Percentiles rank a stretch among this genome's conserved stretches.
phyloP scores from a whole-genome alignment of 2,888 invertebrate genomes.

The Siphonodentalium dalli region DNA sequence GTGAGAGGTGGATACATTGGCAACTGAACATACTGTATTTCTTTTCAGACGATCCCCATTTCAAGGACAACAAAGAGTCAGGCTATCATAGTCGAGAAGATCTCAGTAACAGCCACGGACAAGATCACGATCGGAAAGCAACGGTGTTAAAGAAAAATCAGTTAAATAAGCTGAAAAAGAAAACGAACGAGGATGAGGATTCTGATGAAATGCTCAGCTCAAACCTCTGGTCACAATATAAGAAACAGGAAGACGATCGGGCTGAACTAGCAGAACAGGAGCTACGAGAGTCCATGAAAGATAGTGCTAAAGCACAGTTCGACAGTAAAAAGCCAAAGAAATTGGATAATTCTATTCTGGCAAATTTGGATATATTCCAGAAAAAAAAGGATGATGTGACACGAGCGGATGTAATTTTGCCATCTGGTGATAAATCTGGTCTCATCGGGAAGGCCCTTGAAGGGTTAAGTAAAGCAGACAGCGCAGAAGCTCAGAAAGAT shows the following conservation, averaged over 20 bases:
- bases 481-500: slow-evolving; percentile 29
- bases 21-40: background rate
- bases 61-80: slow-evolving; percentile 32
- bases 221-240: slow-evolving; percentile 63
- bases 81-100: slow-evolving; percentile 40
- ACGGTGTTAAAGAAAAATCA: slow-evolving; percentile 42
- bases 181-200: slow-evolving; percentile 4
- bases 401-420: slow-evolving; percentile 31
- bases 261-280: too few species aligned
- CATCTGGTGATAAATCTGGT: slow-evolving; percentile 76
- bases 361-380: too few species aligned
- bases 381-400: slow-evolving; percentile 28
- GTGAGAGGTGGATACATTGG: background rate
- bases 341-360: too few species aligned
- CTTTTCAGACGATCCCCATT: slow-evolving; percentile 6
- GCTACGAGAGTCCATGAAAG: too few species aligned
- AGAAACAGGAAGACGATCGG: slow-evolving; percentile 51
- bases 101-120: too few species aligned
- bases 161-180: slow-evolving; percentile 33
- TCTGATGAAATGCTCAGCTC: slow-evolving; percentile 44
- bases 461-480: slow-evolving; percentile 70
- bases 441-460: slow-evolving; percentile 93
- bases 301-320: too few species aligned
- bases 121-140: too few species aligned
- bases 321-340: too few species aligned